These are phyloP conservation scores for Loripinus fragilis DNA, from an alignment of 2,888 invertebrate species.

Conservation along the genomic window DNA sequence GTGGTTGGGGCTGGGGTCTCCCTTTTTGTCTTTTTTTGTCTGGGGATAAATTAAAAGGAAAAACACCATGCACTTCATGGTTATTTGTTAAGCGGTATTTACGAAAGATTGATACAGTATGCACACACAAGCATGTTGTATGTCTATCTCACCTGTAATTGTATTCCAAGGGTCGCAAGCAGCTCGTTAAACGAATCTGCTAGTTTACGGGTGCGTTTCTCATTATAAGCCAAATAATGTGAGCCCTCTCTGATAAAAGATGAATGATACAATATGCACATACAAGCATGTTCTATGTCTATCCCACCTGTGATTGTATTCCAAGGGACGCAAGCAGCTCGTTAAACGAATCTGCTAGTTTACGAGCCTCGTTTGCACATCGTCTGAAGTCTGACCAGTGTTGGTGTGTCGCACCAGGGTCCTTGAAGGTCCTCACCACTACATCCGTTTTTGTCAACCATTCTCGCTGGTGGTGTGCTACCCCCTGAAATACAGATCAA, in stretches of 20 bases:
- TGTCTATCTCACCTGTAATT: background rate
- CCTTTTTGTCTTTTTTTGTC: no score
- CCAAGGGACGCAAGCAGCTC: constrained; percentile 15
- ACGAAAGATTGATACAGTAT: no score
- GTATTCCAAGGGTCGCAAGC: constrained; percentile 4
- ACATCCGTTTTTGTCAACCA: constrained; percentile 47
- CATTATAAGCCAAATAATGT: no score
- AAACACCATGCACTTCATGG: no score
- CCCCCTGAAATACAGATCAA: constrained; percentile 53
- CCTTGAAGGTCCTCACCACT: constrained; percentile 48
- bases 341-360: constrained; percentile 40
- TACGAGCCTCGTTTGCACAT: constrained; percentile 26
- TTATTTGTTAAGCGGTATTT: no score
- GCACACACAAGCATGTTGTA: no score
- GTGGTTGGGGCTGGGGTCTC: no score
- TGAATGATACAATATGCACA: no score
- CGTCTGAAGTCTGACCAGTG: constrained; percentile 42
- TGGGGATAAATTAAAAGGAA: no score
- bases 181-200: constrained; percentile 38
- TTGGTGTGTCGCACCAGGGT: constrained; percentile 20
- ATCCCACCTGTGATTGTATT: background rate
- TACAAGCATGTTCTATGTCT: no score
- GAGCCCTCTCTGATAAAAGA: no score
- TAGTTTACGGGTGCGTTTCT: constrained; percentile 30
- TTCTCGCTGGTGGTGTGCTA: constrained; percentile 45